Evolutionary conservation across 2,888 invertebrate species (phyloP), one percentile per base, ranked within the genome.

Genomic region (Phytoseiulus persimilis): DNA sequence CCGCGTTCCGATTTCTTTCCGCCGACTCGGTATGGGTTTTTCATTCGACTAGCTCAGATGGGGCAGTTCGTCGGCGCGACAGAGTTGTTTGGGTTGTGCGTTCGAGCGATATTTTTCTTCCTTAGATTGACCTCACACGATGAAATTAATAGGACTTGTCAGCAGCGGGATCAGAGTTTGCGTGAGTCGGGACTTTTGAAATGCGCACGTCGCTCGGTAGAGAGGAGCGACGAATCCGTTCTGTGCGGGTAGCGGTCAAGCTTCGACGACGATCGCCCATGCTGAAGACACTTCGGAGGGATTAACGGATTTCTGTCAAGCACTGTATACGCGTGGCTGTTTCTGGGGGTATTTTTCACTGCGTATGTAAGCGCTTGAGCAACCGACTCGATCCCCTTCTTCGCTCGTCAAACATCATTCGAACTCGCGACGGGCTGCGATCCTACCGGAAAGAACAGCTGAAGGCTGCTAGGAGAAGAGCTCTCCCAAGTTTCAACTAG

Each of bases 111-210:
- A 65, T 65, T 65, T 65, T 65, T 65, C 65, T 65, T 65, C 18
- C 65, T 65, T 65, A 65, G 65, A 65, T 65, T 65, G 65, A 65
- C 65, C 65, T 65, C 65, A 65, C 65, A 65, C 65, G 65, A 65
- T 65, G 65, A 65, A 65, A 65, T 65, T 65, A 65, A 65, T 65
- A 65, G 65, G 65, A 65, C 65, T 65, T 65, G 65, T 65, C 65
- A 65, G 65, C 65, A 28, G n/a, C n/a, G n/a, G 65, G 28, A 28
- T 23, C 65, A 18, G 65, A 65, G 65, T 65, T 65, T 65, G 65
- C 65, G 65, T 65, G 65, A 65, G 65, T 65, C 5, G 65, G 65
- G 65, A 65, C 65, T 65, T 65, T 65, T 23, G 28, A 28, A 65
- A 65, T 23, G 28, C 28, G 65, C 65, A 14, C 46, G 6, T 14